phyloP scores from a whole-genome alignment of 1,140 invertebrate species.

The Holcopasites calliopsidis region DNA sequence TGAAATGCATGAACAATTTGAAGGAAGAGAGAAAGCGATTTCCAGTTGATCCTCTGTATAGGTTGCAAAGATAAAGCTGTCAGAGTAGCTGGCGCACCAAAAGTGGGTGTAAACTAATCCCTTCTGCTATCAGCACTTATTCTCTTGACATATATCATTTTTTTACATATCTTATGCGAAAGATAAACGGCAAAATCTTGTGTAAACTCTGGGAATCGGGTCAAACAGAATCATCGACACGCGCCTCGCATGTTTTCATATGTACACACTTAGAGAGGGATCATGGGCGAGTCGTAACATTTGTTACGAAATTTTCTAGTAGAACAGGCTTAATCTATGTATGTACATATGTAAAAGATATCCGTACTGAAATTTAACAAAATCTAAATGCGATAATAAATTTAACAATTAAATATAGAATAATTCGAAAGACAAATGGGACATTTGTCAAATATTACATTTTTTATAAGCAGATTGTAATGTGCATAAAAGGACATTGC shows the following conservation, averaged over 20 bases:
- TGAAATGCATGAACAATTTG: not conserved
- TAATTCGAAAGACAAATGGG: no score
- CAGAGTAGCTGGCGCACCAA: not conserved
- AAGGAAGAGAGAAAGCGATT: not conserved
- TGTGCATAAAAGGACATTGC: no score
- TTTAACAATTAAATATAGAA: no score
- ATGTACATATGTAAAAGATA: no score
- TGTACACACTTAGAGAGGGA: not conserved
- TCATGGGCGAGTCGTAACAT: not conserved
- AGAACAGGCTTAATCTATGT: no score
- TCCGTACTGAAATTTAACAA: no score
- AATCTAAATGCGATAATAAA: no score
- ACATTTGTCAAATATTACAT: no score
- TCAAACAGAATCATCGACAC: slow-evolving; percentile 1
- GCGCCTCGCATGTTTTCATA: not conserved
- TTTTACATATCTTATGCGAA: not conserved
- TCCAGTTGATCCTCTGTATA: not conserved
- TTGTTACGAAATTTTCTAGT: not conserved
- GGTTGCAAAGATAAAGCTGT: not conserved
- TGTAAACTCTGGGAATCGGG: slow-evolving; percentile 24
- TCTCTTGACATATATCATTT: not conserved
- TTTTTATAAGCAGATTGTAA: no score
- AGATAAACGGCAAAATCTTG: slow-evolving; percentile 24
- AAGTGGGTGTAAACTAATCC: not conserved
- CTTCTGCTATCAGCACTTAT: slow-evolving; percentile 5